Conservation (phyloP, 2,113 vertebrate genomes). For the Cygnus atratus region DNA sequence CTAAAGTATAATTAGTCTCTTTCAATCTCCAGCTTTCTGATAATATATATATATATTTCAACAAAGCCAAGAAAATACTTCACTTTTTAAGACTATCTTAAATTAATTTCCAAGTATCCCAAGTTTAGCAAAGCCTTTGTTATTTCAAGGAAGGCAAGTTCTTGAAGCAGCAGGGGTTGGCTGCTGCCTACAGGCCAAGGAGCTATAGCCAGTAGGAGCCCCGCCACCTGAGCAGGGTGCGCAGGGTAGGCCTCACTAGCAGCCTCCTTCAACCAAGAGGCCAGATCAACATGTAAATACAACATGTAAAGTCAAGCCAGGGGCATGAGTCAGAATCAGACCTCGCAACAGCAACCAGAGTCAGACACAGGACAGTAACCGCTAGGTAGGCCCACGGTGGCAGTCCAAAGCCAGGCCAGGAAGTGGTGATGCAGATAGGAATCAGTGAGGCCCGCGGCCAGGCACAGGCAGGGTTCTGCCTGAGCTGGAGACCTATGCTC, state of each 20-base stretch:
- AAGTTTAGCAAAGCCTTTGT: neutral
- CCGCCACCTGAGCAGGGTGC: neutral
- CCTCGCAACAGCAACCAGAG: fast-evolving
- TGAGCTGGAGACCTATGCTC: fast-evolving
- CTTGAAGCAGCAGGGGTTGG: neutral
- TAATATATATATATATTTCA: neutral
- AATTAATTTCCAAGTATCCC: neutral
- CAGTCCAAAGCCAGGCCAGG: neutral
- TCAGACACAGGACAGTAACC: neutral
- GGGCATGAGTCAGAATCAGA: fast-evolving
- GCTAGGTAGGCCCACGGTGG: fast-evolving
- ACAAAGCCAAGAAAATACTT: neutral
- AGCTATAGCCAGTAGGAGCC: fast-evolving
- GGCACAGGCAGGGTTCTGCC: fast-evolving
- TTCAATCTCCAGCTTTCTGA: neutral
- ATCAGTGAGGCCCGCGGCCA: neutral
- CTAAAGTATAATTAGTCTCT: neutral
- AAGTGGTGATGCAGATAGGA: neutral
- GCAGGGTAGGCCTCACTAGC: neutral
- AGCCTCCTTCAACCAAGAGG: neutral
- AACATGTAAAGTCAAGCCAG: fast-evolving
- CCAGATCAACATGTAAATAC: neutral
- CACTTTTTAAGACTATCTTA: neutral
- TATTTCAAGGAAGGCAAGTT: neutral
- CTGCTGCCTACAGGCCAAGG: neutral